Conservation (phyloP, 2,113 vertebrate species). For the Anolis sagrei region DNA sequence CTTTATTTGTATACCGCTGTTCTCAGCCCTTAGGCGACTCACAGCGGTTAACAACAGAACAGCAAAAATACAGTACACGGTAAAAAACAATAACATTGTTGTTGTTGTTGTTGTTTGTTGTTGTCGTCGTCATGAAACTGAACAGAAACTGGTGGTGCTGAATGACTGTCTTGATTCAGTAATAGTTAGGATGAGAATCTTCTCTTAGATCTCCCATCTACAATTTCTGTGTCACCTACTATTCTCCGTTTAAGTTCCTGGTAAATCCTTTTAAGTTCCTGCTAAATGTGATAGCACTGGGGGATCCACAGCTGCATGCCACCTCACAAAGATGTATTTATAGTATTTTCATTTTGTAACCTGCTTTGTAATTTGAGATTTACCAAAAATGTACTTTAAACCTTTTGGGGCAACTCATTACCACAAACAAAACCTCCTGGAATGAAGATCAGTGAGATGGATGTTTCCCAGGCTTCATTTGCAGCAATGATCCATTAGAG, state of each 20-base stretch:
- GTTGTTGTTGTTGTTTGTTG: too few relatives aligned
- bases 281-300: neutral
- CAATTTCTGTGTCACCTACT: neutral
- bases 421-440: conserved; percentile 42
- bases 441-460: conserved; percentile 43
- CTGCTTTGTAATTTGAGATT: conserved; percentile 11
- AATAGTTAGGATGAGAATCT: neutral
- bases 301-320: neutral
- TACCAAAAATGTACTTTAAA: conserved; percentile 27
- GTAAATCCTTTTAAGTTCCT: neutral
- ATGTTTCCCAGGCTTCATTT: conserved; percentile 31
- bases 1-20: too few relatives aligned
- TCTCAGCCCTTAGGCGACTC: too few relatives aligned
- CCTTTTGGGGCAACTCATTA: conserved; percentile 47
- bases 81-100: too few relatives aligned
- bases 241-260: neutral
- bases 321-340: neutral
- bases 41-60: too few relatives aligned
- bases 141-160: too few relatives aligned
- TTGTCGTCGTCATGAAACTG: too few relatives aligned
- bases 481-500: conserved; percentile 24
- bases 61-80: too few relatives aligned
- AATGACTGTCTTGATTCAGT: too few relatives aligned
- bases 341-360: conserved; percentile 2
- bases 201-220: neutral